Evolutionary conservation across 2,113 vertebrate genomes (phyloP).

Genomic region (Poeciliopsis retropinna): DNA sequence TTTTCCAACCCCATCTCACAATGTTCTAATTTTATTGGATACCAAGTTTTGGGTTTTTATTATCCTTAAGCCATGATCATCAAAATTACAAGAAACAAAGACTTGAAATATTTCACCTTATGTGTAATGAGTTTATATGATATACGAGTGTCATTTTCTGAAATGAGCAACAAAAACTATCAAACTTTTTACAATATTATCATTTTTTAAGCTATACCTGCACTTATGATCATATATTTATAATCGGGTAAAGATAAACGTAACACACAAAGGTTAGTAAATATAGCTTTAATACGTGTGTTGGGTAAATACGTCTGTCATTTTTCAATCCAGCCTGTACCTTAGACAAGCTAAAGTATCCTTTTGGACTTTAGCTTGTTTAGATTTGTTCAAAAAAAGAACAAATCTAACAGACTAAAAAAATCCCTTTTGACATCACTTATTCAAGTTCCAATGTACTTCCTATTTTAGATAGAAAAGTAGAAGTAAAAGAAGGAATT

Average conservation of each 20-base stretch:
- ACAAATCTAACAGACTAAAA: background rate
- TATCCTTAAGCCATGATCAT: too few species aligned
- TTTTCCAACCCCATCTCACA: too few species aligned
- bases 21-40: too few species aligned
- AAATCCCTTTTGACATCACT: background rate
- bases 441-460: background rate
- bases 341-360: background rate
- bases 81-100: too few species aligned
- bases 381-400: background rate
- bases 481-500: constrained; percentile 24
- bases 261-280: background rate
- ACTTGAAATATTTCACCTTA: background rate
- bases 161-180: background rate
- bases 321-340: background rate
- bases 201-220: too few species aligned
- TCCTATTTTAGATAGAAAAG: background rate
- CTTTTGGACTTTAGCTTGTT: too few species aligned
- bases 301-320: background rate
- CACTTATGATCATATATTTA: too few species aligned
- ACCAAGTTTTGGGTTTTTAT: too few species aligned
- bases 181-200: background rate
- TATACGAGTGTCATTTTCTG: background rate
- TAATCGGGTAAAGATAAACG: too few species aligned
- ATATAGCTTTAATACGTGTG: background rate
- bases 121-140: background rate